Conservation (phyloP, 2,113 vertebrate species). For the Semicossyphus pulcher region DNA sequence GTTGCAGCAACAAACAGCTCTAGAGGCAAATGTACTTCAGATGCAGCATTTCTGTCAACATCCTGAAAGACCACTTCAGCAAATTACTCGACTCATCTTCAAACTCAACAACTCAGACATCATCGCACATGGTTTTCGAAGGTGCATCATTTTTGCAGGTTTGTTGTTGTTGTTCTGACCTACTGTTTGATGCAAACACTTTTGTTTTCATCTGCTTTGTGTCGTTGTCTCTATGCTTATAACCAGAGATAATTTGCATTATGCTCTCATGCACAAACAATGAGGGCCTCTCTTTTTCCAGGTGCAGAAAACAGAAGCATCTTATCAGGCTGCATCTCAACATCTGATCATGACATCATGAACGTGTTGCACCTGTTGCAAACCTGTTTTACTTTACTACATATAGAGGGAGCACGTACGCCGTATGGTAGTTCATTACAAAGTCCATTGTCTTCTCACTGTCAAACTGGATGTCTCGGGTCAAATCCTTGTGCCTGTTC, state of each 20-base stretch:
- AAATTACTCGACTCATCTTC: not conserved
- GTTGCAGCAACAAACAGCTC: no score
- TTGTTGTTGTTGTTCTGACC: not conserved
- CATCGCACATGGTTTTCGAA: not conserved
- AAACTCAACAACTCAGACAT: not conserved
- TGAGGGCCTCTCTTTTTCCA: conserved; percentile 34
- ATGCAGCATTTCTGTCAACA: not conserved
- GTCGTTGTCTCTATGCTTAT: not conserved
- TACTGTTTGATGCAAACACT: not conserved
- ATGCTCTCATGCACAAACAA: conserved; percentile 63
- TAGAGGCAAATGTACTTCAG: not conserved
- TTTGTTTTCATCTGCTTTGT: conserved; percentile 82
- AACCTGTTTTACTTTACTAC: conserved; percentile 8
- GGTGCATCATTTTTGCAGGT: conserved; percentile 1
- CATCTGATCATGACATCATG: conserved; percentile 8
- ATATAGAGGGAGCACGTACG: conserved; percentile 85
- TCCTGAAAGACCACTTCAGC: not conserved
- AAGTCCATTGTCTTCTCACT: conserved; percentile 98
- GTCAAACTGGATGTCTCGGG: conserved; percentile 97
- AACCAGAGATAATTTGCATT: not conserved
- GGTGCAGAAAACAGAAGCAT: not conserved
- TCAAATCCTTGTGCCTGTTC: conserved; percentile 89
- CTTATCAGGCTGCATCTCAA: not conserved
- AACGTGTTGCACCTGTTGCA: not conserved
- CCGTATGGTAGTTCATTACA: conserved; percentile 95